Base-by-base conservation (phyloP, 2,888 invertebrate genomes). In the Pollenia griseotomentosa region DNA sequence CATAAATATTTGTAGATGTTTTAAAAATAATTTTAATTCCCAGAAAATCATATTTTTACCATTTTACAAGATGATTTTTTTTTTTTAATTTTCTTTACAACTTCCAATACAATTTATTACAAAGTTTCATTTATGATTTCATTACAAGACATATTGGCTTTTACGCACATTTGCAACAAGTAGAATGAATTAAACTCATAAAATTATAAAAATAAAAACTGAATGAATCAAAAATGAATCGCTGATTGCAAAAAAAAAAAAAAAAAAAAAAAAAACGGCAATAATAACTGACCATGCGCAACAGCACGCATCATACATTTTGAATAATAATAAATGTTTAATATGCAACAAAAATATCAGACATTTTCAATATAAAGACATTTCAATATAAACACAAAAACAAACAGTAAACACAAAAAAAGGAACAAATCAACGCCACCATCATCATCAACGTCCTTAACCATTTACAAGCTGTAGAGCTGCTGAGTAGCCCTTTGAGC, bases 271-370 rank as follows among this genome's bases (percentile, higher is more conserved):
- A 53, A 16, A 55, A 51, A 16, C 40, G 19, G 40, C 70, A 77
- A 55, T 61, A 85, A 81, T 83, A 77, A 88, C 83, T 85, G 86
- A 85, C 88, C 85, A 86, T 83, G 88, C 79, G 75, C 86, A 86
- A 83, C 63, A 75, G 83, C 83, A 85, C 80, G 85, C 75, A 77
- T 61, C 81, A 65, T 71, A 68, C 81, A 70, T 63, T 70, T 82
- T 77, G 23, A 23, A 23, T 70, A 77, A 42, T 83, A 77, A 77
- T 66, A 53, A 68, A 74, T 55, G 55, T 83, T 83, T 75, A 83
- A 78, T 85, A 71, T 85, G 85, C 83, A 87, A 66, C 80, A 78
- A 70, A 74, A 84, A 77, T 84, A 84, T 78, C 78, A 81, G 59
- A 82, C 59, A 81, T 87, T 81, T 87, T 55, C 61, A 74, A 63